A percentile compares a stretch with the other conserved stretches of the same genome.
Conservation (phyloP, 2,797 vertebrate species). For the Amniataba percoides region DNA sequence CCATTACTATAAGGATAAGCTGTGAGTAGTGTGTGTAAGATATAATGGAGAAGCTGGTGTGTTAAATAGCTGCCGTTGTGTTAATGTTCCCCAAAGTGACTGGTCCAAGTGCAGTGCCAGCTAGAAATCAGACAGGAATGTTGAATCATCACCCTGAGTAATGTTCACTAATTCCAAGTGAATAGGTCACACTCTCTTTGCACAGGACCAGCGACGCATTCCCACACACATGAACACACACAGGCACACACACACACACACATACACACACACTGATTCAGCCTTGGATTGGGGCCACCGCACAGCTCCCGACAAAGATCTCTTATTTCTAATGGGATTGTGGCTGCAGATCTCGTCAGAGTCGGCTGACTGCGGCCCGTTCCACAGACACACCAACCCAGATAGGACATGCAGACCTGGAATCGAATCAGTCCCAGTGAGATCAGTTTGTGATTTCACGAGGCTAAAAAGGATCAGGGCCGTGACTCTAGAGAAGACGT, state of each 20-base stretch:
- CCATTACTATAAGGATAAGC: not conserved
- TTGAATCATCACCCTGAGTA: constrained; percentile 78
- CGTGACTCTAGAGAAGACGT: constrained; percentile 45
- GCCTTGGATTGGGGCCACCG: constrained; percentile 63
- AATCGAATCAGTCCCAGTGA: constrained; percentile 63
- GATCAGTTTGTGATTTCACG: constrained; percentile 62
- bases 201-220: constrained; percentile 17
- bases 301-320: constrained; percentile 65
- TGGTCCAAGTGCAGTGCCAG: constrained; percentile 42
- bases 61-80: constrained; percentile 53
- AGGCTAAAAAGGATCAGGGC: constrained; percentile 61
- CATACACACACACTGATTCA: constrained; percentile 27
- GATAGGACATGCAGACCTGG: constrained; percentile 43
- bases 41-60: constrained; percentile 8
- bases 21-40: constrained; percentile 20
- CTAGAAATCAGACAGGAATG: constrained; percentile 69
- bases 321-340: constrained; percentile 77
- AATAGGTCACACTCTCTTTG: constrained; percentile 57
- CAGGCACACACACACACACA: constrained; percentile 30
- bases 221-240: constrained; percentile 25
- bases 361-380: constrained; percentile 39
- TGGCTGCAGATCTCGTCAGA: constrained; percentile 60
- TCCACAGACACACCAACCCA: constrained; percentile 54
- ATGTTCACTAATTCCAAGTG: constrained; percentile 65
- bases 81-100: constrained; percentile 51